Conservation (phyloP, 1,140 invertebrate species). For the Philopotamus ludificatus region DNA sequence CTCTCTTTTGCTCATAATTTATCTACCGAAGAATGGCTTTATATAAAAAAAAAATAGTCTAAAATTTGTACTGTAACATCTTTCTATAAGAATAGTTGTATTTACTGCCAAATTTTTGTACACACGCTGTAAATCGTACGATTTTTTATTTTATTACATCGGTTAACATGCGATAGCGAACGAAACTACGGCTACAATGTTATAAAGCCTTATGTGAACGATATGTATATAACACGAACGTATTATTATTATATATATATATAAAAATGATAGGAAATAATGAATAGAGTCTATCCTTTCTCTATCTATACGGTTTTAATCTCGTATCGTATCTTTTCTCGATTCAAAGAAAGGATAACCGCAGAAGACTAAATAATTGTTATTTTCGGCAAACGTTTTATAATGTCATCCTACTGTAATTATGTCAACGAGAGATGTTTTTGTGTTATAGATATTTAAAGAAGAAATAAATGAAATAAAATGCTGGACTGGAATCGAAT, state of each 20-base stretch:
- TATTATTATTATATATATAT: neutral
- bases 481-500: conserved; percentile 29
- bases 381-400: conserved; percentile 6
- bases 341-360: conserved; percentile 22
- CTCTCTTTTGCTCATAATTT: too few species aligned
- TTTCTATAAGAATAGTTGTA: conserved; percentile 6
- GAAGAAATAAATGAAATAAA: conserved; percentile 36
- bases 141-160: conserved; percentile 18
- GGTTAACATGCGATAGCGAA: neutral
- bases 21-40: neutral
- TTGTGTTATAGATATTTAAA: conserved; percentile 35
- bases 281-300: neutral
- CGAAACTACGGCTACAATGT: neutral
- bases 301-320: too few species aligned
- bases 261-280: conserved; percentile 11
- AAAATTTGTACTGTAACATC: neutral
- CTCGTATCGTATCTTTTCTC: conserved; percentile 1
- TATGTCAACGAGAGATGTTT: conserved; percentile 26
- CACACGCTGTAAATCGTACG: conserved; percentile 27
- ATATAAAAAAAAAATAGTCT: neutral
- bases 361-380: conserved; percentile 6
- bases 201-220: conserved; percentile 19
- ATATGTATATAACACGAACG: conserved; percentile 12
- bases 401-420: conserved; percentile 7
- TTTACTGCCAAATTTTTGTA: conserved; percentile 36